Conservation (phyloP, 2,797 vertebrate species). For the Bovichtus variegatus region DNA sequence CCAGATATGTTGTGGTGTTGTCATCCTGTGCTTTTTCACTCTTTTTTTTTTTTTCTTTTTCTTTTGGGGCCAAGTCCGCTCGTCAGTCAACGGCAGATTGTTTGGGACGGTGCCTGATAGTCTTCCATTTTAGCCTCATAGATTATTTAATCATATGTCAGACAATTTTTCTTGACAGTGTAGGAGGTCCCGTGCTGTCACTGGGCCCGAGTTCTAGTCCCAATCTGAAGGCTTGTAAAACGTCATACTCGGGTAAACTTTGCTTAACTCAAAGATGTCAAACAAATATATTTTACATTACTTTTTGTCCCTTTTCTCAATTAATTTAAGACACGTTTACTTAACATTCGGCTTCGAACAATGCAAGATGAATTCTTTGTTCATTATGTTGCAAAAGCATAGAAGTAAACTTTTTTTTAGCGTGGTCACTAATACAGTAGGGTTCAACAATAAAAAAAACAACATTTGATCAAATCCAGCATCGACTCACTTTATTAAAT, state of each 20-base stretch:
- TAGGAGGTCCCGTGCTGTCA: neutral
- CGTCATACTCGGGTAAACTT: neutral
- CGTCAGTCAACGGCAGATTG: neutral
- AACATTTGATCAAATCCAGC: neutral
- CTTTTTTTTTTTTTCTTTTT: neutral
- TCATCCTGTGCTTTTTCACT: conserved; percentile 6
- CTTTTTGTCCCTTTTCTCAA: neutral
- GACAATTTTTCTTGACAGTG: neutral
- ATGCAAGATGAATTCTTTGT: neutral
- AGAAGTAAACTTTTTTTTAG: neutral
- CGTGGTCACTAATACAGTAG: too few species aligned
- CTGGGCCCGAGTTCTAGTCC: neutral
- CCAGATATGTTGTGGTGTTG: neutral
- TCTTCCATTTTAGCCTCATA: neutral
- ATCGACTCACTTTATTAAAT: neutral
- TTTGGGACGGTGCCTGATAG: neutral
- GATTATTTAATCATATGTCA: neutral
- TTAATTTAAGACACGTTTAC: neutral
- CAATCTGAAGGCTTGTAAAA: neutral
- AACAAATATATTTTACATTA: neutral
- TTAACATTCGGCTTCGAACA: neutral
- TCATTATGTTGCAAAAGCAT: neutral
- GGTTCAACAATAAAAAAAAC: too few species aligned
- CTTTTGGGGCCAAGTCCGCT: neutral
- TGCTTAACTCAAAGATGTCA: neutral